phyloP scores from a whole-genome alignment of 1,140 invertebrate genomes.

The Brachionus koreanus region DNA sequence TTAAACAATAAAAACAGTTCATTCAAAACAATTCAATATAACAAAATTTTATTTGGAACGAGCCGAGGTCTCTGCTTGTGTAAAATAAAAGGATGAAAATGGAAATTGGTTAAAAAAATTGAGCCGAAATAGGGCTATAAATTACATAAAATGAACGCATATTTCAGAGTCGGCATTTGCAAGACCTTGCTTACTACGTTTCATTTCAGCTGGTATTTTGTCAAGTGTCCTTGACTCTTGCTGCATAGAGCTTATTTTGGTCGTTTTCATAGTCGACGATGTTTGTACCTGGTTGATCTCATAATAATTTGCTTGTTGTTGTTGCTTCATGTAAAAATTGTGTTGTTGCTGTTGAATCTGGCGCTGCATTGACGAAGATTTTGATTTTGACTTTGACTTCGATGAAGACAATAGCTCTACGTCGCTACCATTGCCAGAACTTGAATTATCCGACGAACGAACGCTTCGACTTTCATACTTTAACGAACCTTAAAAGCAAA shows the following conservation, averaged over 20 bases:
- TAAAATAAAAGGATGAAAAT: neutral
- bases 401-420: conserved; percentile 17
- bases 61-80: neutral
- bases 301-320: conserved; percentile 9
- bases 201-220: conserved; percentile 1
- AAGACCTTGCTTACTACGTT: neutral
- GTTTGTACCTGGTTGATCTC: conserved; percentile 12
- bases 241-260: neutral
- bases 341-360: conserved; percentile 29
- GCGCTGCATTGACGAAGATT: neutral
- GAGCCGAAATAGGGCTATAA: neutral
- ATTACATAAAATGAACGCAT: conserved; percentile 21
- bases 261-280: neutral
- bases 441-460: conserved; percentile 31
- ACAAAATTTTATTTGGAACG: neutral
- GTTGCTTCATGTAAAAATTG: conserved; percentile 5
- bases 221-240: conserved; percentile 11
- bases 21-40: neutral
- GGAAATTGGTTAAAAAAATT: neutral
- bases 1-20: neutral
- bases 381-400: conserved; percentile 18
- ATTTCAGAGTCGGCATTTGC: neutral
- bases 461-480: conserved; percentile 12
- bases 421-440: conserved; percentile 26
- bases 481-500: neutral